Conservation (phyloP, 2,113 vertebrate species). For the Phalacrocorax aristotelis region DNA sequence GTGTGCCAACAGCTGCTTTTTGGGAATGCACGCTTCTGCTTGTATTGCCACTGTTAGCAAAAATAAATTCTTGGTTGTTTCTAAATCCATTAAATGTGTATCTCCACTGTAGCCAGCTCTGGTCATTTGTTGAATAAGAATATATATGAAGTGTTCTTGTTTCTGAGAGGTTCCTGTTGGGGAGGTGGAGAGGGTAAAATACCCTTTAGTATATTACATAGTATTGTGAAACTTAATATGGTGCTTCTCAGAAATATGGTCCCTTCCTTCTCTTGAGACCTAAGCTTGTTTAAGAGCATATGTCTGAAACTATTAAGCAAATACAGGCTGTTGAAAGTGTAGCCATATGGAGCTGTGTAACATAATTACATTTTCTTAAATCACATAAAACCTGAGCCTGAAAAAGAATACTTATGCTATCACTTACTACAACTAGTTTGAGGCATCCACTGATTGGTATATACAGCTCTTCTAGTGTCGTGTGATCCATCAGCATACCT, state of each 20-base stretch:
- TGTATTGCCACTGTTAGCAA: neutral
- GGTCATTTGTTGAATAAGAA: neutral
- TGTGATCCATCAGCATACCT: neutral
- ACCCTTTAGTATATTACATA: neutral
- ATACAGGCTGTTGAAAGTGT: neutral
- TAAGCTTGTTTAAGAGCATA: fast-evolving
- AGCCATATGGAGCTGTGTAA: neutral
- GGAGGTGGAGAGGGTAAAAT: neutral
- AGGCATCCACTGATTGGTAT: neutral
- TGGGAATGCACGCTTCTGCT: neutral
- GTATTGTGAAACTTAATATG: neutral
- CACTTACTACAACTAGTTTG: neutral
- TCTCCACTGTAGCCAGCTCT: neutral
- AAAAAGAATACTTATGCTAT: neutral
- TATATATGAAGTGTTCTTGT: neutral
- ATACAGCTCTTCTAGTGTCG: neutral
- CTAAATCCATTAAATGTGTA: neutral
- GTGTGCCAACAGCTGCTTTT: neutral
- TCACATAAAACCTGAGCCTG: neutral
- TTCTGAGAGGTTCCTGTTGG: neutral
- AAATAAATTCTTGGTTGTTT: neutral
- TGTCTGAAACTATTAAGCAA: neutral
- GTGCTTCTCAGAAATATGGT: neutral
- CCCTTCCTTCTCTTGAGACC: neutral
- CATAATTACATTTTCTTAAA: neutral